Evolutionary conservation across 2,888 invertebrate species (phyloP), one percentile per base, ranked within the genome.

Genomic region (Phengaris arion): DNA sequence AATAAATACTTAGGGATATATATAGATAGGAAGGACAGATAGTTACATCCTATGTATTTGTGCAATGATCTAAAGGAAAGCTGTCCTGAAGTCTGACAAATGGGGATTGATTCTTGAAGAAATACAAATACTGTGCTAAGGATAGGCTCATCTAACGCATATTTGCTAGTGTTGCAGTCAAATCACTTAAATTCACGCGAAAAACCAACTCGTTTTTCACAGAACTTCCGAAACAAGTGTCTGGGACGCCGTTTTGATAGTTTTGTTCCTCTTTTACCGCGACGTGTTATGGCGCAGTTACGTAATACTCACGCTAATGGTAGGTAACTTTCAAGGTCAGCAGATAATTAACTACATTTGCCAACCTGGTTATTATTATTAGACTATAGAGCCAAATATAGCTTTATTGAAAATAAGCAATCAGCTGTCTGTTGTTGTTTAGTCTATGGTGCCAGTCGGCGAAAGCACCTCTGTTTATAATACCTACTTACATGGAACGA

Each of bases 371-470:
- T 45, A 35, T 12, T 52, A 52, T 52, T 64, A 64, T 64, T 12
- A 64, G 45, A 64, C 64, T 52, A 9, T 52, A 13, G 35, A 64
- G 64, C 64, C 45, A 64, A 64, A 64, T 35, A 64, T 45, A 64
- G 64, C 6, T 45, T 5, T 35, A 64, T 64, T 35, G 64, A 59
- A 35, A 15, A 52, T 10, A 12, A 12, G 10, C 52, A 64, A 35
- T 64, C 64, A 64, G 35, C 64, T 64, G 64, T 64, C 64, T 35
- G 35, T 35, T 64, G 64, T 64, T 64, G 64, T 64, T 35, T 64
- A 45, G 35, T 35, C 64, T 64, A 64, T 64, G 64, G 64, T 64
- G 35, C 35, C 64, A 64, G 64, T 64, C 64, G 64, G 64, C 22
- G 64, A 64, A 64, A 64, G 35, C 45, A 5, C 64, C 35, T 59